These are phyloP conservation scores for Ovibos moschatus DNA, from an alignment of 2,113 vertebrate species.

Conservation along the genomic window DNA sequence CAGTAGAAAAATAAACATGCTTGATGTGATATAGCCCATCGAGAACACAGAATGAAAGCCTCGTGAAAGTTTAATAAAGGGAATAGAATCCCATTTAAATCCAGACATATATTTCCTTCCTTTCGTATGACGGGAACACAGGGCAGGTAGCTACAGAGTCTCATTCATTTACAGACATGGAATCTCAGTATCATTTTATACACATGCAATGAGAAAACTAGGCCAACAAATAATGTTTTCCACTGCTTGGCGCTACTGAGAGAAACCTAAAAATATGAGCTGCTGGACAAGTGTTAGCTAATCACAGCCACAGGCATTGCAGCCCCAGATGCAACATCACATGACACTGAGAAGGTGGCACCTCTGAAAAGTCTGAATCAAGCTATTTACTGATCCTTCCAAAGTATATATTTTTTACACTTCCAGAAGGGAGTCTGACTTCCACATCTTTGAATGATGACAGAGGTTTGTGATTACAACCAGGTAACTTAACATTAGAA, in stretches of 20 bases:
- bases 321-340: neutral
- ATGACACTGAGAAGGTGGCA: neutral
- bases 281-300: neutral
- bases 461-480: neutral
- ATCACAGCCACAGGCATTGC: neutral
- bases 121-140: neutral
- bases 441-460: neutral
- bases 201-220: neutral
- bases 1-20: neutral
- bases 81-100: neutral
- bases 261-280: neutral
- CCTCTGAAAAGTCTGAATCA: neutral
- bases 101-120: neutral
- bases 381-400: neutral
- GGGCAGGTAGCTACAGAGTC: neutral
- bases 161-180: neutral
- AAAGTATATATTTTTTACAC: neutral
- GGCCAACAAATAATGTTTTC: neutral
- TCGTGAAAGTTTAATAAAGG: neutral
- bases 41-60: neutral
- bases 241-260: neutral
- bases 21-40: neutral
- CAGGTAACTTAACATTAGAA: neutral
- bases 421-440: neutral
- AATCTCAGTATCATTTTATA: neutral